A percentile compares a stretch with the other conserved stretches of the same genome.
phyloP scores from a whole-genome alignment of 1,140 invertebrate genomes.

The Drosophila rhopaloa region DNA sequence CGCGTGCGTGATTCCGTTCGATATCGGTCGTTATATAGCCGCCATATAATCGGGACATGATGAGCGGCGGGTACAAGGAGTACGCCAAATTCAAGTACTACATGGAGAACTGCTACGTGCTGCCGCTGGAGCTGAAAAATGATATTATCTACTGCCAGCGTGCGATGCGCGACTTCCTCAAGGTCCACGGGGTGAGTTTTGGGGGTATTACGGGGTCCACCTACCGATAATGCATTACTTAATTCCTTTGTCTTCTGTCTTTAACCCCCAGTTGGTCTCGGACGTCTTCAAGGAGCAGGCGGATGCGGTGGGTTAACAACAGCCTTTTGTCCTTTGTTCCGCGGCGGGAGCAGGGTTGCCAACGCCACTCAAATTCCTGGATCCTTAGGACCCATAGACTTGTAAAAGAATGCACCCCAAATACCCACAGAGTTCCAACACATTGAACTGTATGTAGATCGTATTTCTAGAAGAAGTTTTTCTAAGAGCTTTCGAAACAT shows the following conservation, averaged over 20 bases:
- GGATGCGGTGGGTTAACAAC: constrained; percentile 69
- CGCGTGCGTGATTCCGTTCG: constrained; percentile 20
- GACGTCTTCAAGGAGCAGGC: constrained; percentile 75
- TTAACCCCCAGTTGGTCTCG: constrained; percentile 63
- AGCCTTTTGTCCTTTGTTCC: not conserved
- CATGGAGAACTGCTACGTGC: constrained; percentile 70
- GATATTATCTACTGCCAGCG: constrained; percentile 82
- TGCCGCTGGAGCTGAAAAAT: constrained; percentile 77
- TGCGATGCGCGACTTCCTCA: constrained; percentile 73
- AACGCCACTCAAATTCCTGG: not conserved
- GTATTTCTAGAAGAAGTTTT: not conserved
- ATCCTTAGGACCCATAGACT: not conserved
- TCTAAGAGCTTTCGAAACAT: not conserved
- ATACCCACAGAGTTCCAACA: not conserved
- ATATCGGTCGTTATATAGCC: constrained; percentile 17
- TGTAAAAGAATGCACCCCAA: not conserved
- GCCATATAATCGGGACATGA: constrained; percentile 30
- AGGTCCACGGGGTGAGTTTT: constrained; percentile 77
- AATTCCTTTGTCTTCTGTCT: constrained; percentile 9
- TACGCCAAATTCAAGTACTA: constrained; percentile 58
- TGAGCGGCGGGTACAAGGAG: constrained; percentile 19
- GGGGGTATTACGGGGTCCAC: not conserved
- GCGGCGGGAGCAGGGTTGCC: not conserved
- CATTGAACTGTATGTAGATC: constrained; percentile 5
- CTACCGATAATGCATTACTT: constrained; percentile 4